These are phyloP conservation scores for Uromys caudimaculatus DNA, from an alignment of 2,797 vertebrate species.

Conservation along the genomic window DNA sequence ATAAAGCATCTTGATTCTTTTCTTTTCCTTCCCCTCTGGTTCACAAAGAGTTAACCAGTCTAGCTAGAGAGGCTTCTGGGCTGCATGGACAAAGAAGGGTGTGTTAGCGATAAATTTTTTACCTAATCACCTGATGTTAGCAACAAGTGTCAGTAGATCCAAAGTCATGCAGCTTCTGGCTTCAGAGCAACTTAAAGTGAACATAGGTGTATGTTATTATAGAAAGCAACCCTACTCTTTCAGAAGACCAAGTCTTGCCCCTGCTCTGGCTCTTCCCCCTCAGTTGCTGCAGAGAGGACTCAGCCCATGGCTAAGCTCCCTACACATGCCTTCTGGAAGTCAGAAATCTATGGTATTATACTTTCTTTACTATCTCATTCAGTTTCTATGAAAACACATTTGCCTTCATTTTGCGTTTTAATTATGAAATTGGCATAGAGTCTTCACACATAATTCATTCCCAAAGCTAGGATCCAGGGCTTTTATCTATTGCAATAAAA, in stretches of 20 bases:
- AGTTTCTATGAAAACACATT: constrained; percentile 55
- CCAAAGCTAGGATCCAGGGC: not conserved
- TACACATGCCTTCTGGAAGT: not conserved
- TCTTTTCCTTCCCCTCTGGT: not conserved
- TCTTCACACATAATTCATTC: constrained; percentile 57
- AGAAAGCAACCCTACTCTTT: not conserved
- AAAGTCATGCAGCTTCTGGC: not conserved
- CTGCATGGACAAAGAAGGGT: not conserved
- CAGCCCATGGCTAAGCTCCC: not conserved
- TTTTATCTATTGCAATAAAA: not conserved
- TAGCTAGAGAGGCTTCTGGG: not conserved
- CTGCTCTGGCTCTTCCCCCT: not conserved
- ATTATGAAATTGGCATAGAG: constrained; percentile 35
- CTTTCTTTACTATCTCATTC: not conserved
- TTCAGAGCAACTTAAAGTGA: not conserved
- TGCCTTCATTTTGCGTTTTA: constrained; percentile 34
- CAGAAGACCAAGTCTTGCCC: not conserved
- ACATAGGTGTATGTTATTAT: not conserved
- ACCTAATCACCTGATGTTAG: not conserved
- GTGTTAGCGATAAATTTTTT: not conserved
- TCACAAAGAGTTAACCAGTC: not conserved
- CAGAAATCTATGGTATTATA: not conserved
- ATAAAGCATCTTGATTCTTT: not conserved
- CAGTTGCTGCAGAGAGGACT: not conserved
- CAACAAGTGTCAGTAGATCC: not conserved